Evolutionary conservation across 2,113 vertebrate species (phyloP).

Genomic region (Tetrao urogallus): DNA sequence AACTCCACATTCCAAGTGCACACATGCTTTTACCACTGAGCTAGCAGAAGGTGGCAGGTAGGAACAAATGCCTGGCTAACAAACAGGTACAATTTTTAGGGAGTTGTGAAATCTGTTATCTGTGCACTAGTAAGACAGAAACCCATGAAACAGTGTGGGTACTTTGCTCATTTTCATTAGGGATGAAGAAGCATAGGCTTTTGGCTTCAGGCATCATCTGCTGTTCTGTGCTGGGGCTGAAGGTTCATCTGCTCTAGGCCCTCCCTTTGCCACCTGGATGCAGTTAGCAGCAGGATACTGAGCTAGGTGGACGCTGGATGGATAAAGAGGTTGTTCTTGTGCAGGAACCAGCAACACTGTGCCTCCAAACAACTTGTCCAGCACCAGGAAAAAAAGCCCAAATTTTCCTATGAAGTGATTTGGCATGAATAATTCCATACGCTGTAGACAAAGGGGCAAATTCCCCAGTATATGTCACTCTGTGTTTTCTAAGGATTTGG

Average conservation of each 20-base stretch:
- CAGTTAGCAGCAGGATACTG: neutral
- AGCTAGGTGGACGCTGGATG: neutral
- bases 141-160: neutral
- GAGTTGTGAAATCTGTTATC: neutral
- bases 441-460: neutral
- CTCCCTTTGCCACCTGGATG: neutral
- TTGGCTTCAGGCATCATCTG: neutral
- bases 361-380: neutral
- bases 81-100: neutral
- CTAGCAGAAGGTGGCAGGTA: neutral
- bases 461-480: neutral
- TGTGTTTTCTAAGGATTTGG: conserved; percentile 48
- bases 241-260: neutral
- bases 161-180: accelerated
- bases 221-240: neutral
- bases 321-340: neutral
- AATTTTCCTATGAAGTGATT: neutral
- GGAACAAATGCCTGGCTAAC: neutral
- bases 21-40: accelerated
- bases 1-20: neutral
- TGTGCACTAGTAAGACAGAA: neutral
- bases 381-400: neutral
- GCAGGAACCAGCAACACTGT: neutral
- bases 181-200: neutral
- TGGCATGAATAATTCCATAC: neutral